Percentiles rank a stretch among this genome's conserved stretches.
phyloP scores from a whole-genome alignment of 2,797 vertebrate species.

The Tapera naevia region DNA sequence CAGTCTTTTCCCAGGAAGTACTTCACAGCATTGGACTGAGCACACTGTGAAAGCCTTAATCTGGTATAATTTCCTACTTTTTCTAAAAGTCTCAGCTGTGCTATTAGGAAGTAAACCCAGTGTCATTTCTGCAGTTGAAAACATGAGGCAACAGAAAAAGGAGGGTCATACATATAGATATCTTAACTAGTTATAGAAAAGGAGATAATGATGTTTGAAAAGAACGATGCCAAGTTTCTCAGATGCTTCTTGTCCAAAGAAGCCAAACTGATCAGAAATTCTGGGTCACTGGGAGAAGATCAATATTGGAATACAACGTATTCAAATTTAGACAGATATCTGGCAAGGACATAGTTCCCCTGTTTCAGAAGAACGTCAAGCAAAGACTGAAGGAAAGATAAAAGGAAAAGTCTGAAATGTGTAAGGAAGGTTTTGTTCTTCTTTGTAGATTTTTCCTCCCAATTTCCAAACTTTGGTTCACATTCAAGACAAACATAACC shows the following conservation, averaged over 20 bases:
- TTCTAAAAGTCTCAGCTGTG: background rate
- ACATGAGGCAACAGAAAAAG: background rate
- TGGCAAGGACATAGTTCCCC: background rate
- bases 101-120: background rate
- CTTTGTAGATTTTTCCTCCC: background rate
- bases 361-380: background rate
- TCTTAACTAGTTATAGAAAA: background rate
- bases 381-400: background rate
- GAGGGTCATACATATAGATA: background rate
- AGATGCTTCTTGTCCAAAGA: background rate
- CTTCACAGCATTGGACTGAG: background rate
- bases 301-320: background rate
- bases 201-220: background rate
- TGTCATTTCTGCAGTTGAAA: background rate
- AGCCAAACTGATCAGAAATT: background rate
- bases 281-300: background rate
- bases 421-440: background rate
- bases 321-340: background rate
- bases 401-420: background rate
- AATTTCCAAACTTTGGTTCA: background rate
- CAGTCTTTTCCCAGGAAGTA: background rate
- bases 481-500: background rate
- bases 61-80: background rate
- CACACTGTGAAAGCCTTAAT: background rate
- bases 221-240: background rate